Evolutionary conservation across 2,888 invertebrate genomes (phyloP), one percentile per base, ranked within the genome.

Genomic region (Acrobasis consociella): DNA sequence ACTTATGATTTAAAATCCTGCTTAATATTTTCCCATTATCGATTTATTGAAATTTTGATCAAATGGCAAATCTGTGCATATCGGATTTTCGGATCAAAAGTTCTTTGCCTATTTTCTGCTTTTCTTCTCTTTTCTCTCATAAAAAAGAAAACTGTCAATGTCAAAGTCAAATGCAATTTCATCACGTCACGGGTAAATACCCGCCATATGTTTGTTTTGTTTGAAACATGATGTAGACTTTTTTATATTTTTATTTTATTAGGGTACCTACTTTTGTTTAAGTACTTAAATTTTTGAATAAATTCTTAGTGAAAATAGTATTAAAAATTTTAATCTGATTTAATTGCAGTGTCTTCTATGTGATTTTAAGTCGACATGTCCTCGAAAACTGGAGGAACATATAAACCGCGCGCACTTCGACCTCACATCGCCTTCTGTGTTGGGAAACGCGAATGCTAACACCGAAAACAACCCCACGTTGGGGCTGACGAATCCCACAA

Each of bases 341-440:
- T 52, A 39, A 38, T 60, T 92, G 22, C 88, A 96, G 91, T 97
- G 97, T 84, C 95, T 96, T 55, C 93, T 97, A 84, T 97, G 97
- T 85, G 95, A 95, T 74, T 96, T 95, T 78, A 95, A 93, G 65
- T 96, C 96, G 77, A 94, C 94, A 81, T 96, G 95, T 86, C 95
- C 96, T 0, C 90, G 94, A 66, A 94, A 95, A 75, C 88, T 97
- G 68, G 96, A 97, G 79, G 96, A 97, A 82, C 97, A 97, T 83
- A 96, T 97, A 79, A 97, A 97, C 83, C 94, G 97, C 60, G 95
- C 96, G 68, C 97, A 97, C 84, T 97, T 97, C 87, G 96, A 97
- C 84, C 90, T 96, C 51, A 96, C 96, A 9, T 96, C 96, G 53
- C 96, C 96, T 11, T 95, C 95, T 65, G 85, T 95, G 58, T 78